Percentiles rank a stretch among this genome's conserved stretches.
Evolutionary conservation across 2,888 invertebrate genomes (phyloP).

Genomic region (Trissoscelio sp.): DNA sequence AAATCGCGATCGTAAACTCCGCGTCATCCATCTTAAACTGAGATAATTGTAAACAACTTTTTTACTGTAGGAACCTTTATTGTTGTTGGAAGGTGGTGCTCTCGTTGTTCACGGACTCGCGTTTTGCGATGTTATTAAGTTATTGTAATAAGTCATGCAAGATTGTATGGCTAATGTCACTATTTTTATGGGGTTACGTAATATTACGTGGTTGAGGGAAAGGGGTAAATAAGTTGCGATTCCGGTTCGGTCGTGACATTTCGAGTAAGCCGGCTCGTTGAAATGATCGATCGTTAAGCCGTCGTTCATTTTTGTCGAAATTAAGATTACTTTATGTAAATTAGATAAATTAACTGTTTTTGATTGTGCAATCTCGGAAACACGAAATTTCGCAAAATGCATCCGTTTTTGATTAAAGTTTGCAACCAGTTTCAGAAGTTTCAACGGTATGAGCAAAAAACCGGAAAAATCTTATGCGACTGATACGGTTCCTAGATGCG

Average conservation of each 20-base stretch:
- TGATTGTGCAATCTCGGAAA: conserved; percentile 39
- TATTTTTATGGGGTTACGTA: conserved; percentile 25
- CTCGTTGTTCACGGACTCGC: conserved; percentile 7
- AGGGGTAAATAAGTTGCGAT: conserved; percentile 40
- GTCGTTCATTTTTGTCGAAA: conserved; percentile 20
- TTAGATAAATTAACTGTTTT: conserved; percentile 31
- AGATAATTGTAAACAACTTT: conserved; percentile 32
- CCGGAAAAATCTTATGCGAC: conserved; percentile 21
- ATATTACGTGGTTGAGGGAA: conserved; percentile 23
- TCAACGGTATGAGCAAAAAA: background rate
- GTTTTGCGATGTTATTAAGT: conserved; percentile 37
- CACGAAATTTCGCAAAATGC: conserved; percentile 31
- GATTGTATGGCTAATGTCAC: conserved; percentile 35
- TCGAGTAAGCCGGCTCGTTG: conserved; percentile 8
- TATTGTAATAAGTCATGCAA: conserved; percentile 36
- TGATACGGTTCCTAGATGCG: conserved; percentile 38
- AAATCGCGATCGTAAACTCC: conserved; percentile 50
- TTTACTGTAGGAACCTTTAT: conserved; percentile 22
- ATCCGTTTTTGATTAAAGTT: conserved; percentile 15
- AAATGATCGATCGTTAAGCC: conserved; percentile 24
- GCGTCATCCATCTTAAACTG: conserved; percentile 41
- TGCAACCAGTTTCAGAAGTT: conserved; percentile 28
- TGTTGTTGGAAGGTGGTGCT: conserved; percentile 6
- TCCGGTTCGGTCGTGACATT: conserved; percentile 30
- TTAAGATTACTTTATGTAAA: conserved; percentile 18